Conservation (phyloP, 2,797 vertebrate species). For the Channa striata region DNA sequence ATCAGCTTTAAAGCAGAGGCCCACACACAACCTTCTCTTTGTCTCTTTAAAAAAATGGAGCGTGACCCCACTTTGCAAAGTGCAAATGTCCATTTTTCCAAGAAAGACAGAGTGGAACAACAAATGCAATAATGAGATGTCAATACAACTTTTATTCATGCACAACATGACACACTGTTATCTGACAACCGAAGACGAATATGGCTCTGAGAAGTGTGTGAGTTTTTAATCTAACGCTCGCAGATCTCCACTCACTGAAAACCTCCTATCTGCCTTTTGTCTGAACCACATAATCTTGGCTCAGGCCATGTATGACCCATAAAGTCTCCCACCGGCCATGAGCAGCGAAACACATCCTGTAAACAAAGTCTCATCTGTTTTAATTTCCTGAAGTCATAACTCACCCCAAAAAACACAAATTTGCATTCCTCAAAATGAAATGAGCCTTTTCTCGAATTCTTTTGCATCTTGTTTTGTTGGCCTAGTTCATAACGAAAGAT, state of each 20-base stretch:
- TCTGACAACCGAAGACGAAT: constrained; percentile 29
- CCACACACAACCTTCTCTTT: too few species aligned
- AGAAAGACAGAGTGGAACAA: too few species aligned
- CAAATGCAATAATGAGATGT: not conserved
- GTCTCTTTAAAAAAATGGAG: too few species aligned
- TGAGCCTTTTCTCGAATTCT: constrained; percentile 16
- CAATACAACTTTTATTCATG: constrained; percentile 6
- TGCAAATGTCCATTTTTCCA: too few species aligned
- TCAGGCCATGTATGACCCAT: constrained; percentile 13
- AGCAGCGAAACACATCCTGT: constrained; percentile 30
- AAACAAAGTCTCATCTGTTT: constrained; percentile 54
- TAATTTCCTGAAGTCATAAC: constrained; percentile 42
- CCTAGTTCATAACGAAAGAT: constrained; percentile 25
- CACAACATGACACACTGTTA: not conserved
- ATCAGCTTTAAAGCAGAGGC: not conserved
- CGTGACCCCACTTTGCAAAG: not conserved
- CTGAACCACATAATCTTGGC: constrained; percentile 12
- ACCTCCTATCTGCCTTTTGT: constrained; percentile 23
- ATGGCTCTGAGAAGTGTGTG: constrained; percentile 7
- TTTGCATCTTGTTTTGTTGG: constrained; percentile 33
- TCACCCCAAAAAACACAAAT: constrained; percentile 56
- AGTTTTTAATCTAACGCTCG: constrained; percentile 32
- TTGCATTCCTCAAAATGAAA: constrained; percentile 63
- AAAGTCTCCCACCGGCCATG: constrained; percentile 10
- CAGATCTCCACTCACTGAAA: constrained; percentile 31